phyloP scores from a whole-genome alignment of 2,113 vertebrate species.

The Panthera leo region DNA sequence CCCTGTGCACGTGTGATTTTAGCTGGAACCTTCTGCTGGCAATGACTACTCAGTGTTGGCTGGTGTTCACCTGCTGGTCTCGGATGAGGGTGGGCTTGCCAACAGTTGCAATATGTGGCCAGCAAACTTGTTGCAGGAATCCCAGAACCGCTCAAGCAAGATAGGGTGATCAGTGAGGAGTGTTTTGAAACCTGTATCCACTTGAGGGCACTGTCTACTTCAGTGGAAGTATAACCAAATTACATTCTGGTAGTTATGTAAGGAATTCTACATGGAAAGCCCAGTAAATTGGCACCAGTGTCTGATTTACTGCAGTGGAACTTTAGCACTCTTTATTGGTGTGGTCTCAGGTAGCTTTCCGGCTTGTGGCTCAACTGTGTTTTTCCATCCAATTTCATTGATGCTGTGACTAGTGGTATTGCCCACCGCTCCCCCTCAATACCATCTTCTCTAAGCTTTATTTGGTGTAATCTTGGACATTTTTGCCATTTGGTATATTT shows the following conservation, averaged over 20 bases:
- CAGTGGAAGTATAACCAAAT: background rate
- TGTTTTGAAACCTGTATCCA: slow-evolving; percentile 7
- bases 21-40: background rate
- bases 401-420: background rate
- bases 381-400: background rate
- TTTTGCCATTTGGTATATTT: background rate
- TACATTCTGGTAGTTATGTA: background rate
- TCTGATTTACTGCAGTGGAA: background rate
- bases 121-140: background rate
- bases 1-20: background rate
- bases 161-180: background rate
- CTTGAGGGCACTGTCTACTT: slow-evolving; percentile 49
- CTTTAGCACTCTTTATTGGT: background rate
- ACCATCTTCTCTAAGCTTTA: background rate
- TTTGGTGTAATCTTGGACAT: background rate
- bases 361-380: background rate
- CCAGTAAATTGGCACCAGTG: background rate
- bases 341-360: background rate
- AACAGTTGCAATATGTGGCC: background rate
- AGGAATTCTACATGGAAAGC: background rate
- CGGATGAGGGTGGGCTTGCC: background rate
- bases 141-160: background rate
- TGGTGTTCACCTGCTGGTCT: background rate
- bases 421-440: accelerated
- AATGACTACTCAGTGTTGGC: no score